Evolutionary conservation across 2,797 vertebrate species (phyloP), one percentile per base, ranked within the genome.

Genomic region (Rhinogobio ventralis): DNA sequence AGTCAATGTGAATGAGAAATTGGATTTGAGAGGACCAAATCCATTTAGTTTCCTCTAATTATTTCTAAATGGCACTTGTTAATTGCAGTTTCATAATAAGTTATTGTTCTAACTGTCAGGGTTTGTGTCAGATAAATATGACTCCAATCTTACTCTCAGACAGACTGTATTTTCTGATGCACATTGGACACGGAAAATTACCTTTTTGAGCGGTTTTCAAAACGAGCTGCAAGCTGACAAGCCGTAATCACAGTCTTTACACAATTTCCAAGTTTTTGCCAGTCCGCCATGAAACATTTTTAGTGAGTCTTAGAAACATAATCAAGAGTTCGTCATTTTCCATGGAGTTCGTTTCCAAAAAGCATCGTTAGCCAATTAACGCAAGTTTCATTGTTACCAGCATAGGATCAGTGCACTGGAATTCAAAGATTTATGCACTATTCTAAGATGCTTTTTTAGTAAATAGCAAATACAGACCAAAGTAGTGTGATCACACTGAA

Each of bases 1-100:
- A 53, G 74, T 76, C 74, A 76, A 76, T 60, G 55, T 60, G 53
- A 76, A 42, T 10, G 53, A 77, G 36, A 19, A 75, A 55, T n/a
- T n/a, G 6, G 73, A 36, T 75, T 14, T 39, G 20, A 36, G 51
- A 55, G 30, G 53, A 60, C 9, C 15, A 19, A 60, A 77, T 55
- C 53, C 20, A 42, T 77, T 60, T 77, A 7, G 33, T 28, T 60
- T 25, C 8, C 53, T 19, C 23, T 25, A 42, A 60, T 57, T 77
- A 60, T 42, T 77, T 60, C 23, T 5, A 60, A 77, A 60, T 19
- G 53, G 25, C 53, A 42, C 4, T 60, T 42, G 7, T 25, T 77
- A 19, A 77, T 60, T 57, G 7, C 74, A 77, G 33, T 60, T 77
- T 25, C 2, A 10, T 60, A 39, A 76, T 23, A 76, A 17, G 74